phyloP scores from a whole-genome alignment of 2,797 vertebrate genomes.

The Siniperca undulata region DNA sequence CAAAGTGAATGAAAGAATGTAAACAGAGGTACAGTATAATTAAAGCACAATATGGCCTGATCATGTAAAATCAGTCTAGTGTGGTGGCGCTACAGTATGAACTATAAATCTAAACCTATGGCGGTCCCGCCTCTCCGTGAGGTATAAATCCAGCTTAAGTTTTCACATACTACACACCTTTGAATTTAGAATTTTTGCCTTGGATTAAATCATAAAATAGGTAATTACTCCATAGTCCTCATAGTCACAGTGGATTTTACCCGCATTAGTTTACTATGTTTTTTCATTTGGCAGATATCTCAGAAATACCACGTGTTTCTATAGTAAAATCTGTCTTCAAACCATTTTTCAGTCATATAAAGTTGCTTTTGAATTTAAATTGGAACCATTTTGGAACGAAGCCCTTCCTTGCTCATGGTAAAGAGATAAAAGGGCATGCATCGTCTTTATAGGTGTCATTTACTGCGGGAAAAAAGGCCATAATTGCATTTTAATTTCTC shows the following conservation, averaged over 20 bases:
- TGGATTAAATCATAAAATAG: background rate
- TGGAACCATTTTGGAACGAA: background rate
- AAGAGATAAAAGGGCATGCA: background rate
- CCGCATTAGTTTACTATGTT: background rate
- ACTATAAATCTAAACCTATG: accelerated
- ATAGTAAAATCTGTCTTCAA: background rate
- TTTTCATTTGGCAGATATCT: background rate
- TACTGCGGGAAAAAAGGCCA: background rate
- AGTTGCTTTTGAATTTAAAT: background rate
- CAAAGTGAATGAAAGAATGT: background rate
- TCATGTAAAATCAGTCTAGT: background rate
- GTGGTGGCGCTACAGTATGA: too few species aligned
- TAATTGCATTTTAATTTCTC: background rate
- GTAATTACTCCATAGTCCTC: background rate
- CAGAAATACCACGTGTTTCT: background rate
- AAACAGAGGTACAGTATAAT: background rate
- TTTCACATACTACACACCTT: background rate
- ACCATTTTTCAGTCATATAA: background rate
- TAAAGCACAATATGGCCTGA: background rate
- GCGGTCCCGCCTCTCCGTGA: background rate
- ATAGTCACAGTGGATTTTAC: background rate
- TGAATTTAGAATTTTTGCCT: background rate
- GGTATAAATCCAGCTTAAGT: background rate
- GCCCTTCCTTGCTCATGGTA: too few species aligned
- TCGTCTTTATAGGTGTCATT: background rate